Conservation (phyloP, 2,888 invertebrate species). For the Pandemis cinnamomeana region DNA sequence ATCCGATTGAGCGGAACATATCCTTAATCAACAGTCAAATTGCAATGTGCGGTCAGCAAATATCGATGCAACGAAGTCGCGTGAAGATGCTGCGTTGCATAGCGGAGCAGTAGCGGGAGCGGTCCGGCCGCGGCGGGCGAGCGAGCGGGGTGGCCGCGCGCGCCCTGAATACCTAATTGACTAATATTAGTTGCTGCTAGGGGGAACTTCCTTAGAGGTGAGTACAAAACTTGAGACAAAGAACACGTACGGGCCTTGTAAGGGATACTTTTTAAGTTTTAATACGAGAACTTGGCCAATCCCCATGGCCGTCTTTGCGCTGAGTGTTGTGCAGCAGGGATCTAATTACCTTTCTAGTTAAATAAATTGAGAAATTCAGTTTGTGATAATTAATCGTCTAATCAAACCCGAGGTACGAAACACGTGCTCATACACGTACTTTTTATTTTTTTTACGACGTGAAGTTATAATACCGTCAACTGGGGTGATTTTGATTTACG, state of each 20-base stretch:
- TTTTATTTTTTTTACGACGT: not conserved
- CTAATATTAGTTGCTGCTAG: slow-evolving; percentile 80
- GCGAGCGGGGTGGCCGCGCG: slow-evolving; percentile 69
- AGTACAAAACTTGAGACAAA: slow-evolving; percentile 79
- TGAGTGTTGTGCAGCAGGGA: slow-evolving; percentile 38
- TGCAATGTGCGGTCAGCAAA: slow-evolving; percentile 40
- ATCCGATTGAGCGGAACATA: slow-evolving; percentile 22
- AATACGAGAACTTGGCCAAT: slow-evolving; percentile 61
- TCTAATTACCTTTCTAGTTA: not conserved
- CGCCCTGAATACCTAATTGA: slow-evolving; percentile 83
- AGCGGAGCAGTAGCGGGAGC: slow-evolving; percentile 30
- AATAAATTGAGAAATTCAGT: not conserved
- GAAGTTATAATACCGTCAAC: not conserved
- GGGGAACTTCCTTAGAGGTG: slow-evolving; percentile 79
- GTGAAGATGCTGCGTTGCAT: slow-evolving; percentile 40
- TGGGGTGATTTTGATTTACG: no score
- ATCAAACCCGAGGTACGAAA: not conserved
- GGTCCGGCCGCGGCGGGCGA: slow-evolving; percentile 57
- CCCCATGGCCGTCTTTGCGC: slow-evolving; percentile 41
- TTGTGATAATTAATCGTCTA: not conserved
- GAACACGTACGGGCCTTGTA: slow-evolving; percentile 75
- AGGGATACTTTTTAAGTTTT: slow-evolving; percentile 76
- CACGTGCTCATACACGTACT: not conserved
- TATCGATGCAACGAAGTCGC: slow-evolving; percentile 42
- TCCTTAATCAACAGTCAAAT: slow-evolving; percentile 40